Evolutionary conservation across 2,888 invertebrate species (phyloP).

Genomic region (Mythimna vitellina): DNA sequence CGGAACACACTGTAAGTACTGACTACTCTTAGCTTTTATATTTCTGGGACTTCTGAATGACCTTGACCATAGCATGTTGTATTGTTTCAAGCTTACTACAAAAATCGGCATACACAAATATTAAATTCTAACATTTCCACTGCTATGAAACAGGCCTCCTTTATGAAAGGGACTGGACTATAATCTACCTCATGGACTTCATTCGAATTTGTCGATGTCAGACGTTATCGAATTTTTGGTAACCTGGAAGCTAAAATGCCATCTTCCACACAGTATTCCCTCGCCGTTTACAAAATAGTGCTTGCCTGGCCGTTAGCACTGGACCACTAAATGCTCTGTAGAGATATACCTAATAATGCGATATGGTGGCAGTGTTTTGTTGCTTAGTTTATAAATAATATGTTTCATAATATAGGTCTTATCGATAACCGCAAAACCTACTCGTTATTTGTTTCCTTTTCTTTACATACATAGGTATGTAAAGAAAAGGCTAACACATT

Average conservation of each 20-base stretch:
- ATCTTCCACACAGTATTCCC: too few species aligned
- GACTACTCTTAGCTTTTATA: neutral
- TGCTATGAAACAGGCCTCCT: neutral
- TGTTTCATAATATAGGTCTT: neutral
- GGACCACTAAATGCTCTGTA: neutral
- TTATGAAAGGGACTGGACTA: neutral
- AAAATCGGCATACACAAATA: neutral
- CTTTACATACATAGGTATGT: too few species aligned
- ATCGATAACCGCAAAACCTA: slow-evolving; percentile 7
- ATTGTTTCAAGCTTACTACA: neutral
- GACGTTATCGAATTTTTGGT: too few species aligned
- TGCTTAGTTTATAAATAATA: neutral
- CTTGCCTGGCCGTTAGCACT: too few species aligned
- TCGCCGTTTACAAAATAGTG: too few species aligned
- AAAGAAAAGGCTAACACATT: neutral
- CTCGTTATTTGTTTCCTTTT: slow-evolving; percentile 4
- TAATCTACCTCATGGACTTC: neutral
- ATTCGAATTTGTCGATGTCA: too few species aligned
- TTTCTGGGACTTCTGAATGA: too few species aligned
- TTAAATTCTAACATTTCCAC: neutral
- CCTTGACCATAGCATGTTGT: neutral
- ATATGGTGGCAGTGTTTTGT: neutral
- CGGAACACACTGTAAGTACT: slow-evolving; percentile 83
- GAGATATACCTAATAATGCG: neutral
- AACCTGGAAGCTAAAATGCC: too few species aligned